Evolutionary conservation across 2,888 invertebrate genomes (phyloP).

Genomic region (Lampropteryx suffumata): DNA sequence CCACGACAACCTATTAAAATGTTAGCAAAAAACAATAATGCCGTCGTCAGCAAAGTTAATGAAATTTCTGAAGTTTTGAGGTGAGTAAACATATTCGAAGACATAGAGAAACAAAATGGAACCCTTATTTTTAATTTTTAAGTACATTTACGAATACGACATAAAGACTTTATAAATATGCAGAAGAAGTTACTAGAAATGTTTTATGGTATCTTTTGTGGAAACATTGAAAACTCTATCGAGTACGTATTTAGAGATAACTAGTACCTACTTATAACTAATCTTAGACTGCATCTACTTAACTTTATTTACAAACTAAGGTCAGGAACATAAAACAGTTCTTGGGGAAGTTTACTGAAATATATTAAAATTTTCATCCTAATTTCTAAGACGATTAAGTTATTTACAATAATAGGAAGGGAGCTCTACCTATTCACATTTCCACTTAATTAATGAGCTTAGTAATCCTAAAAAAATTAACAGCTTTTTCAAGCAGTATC

Average conservation of each 20-base stretch:
- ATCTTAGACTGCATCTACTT: conserved; percentile 51
- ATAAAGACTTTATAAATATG: conserved; percentile 65
- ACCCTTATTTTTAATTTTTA: conserved; percentile 66
- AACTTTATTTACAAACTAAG: conserved; percentile 76
- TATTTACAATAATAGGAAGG: conserved; percentile 72
- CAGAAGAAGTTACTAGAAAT: conserved; percentile 63
- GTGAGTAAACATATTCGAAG: conserved; percentile 37
- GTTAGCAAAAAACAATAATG: conserved; percentile 63
- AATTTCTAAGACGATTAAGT: conserved; percentile 56
- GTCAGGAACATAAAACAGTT: conserved; percentile 81
- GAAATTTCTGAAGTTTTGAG: conserved; percentile 31
- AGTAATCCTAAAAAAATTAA: conserved; percentile 57
- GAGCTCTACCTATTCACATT: conserved; percentile 70
- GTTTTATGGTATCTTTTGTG: conserved; percentile 65
- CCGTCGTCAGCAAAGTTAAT: conserved; percentile 33
- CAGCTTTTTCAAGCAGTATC: conserved; percentile 68
- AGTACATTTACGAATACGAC: conserved; percentile 70
- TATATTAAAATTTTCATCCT: conserved; percentile 75
- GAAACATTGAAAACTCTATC: conserved; percentile 61
- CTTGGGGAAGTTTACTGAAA: conserved; percentile 73
- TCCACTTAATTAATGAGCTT: conserved; percentile 67
- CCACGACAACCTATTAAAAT: conserved; percentile 72
- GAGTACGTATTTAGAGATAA: conserved; percentile 42
- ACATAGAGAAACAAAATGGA: conserved; percentile 41
- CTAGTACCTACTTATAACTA: conserved; percentile 40